phyloP scores from a whole-genome alignment of 1,140 invertebrate species.

The Rhyacophila brunnea region DNA sequence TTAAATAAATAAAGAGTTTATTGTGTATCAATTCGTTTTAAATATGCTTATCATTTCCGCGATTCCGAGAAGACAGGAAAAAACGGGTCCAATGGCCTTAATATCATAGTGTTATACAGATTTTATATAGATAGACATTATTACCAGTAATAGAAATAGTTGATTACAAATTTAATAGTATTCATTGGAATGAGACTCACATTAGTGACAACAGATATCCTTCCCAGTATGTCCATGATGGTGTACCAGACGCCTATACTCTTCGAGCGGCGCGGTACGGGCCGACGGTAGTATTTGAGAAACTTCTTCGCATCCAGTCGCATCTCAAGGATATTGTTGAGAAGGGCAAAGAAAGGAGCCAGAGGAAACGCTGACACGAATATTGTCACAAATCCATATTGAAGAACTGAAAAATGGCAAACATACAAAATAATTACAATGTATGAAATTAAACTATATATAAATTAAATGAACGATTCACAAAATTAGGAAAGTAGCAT shows the following conservation, averaged over 20 bases:
- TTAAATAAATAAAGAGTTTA: no score
- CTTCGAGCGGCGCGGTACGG: slow-evolving; percentile 80
- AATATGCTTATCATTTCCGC: no score
- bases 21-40: no score
- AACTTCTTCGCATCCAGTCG: slow-evolving; percentile 85
- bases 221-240: slow-evolving; percentile 85
- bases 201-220: slow-evolving; percentile 90
- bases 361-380: slow-evolving; percentile 52
- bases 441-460: not conserved
- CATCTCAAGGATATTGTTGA: slow-evolving; percentile 68
- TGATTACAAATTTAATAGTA: no score
- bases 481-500: not conserved
- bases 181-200: no score
- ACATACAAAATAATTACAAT: not conserved
- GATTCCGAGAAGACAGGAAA: no score
- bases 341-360: slow-evolving; percentile 34
- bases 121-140: no score
- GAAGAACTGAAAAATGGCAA: slow-evolving; percentile 65
- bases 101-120: no score
- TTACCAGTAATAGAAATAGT: no score
- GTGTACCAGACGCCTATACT: slow-evolving; percentile 92
- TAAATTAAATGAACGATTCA: not conserved
- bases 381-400: slow-evolving; percentile 85
- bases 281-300: slow-evolving; percentile 76
- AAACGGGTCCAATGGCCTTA: no score